phyloP scores from a whole-genome alignment of 2,797 vertebrate species.

The Siniperca scherzeri region DNA sequence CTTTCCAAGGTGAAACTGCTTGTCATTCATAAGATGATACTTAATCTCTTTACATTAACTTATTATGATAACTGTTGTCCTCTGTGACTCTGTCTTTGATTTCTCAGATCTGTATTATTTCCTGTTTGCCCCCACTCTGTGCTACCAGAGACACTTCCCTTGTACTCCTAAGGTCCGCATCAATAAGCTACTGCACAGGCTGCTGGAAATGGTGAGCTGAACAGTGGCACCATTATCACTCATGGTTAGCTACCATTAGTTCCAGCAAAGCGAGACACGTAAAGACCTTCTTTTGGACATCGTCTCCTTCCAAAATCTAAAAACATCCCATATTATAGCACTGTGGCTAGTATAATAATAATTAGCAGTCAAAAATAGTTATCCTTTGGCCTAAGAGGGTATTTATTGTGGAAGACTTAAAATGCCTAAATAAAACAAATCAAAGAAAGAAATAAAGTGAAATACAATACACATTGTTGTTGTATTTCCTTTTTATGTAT shows the following conservation, averaged over 20 bases:
- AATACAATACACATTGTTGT: background rate
- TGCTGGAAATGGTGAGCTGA: slow-evolving; percentile 73
- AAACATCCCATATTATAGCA: background rate
- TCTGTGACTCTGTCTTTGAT: slow-evolving; percentile 27
- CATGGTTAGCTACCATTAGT: background rate
- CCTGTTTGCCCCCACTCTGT: slow-evolving; percentile 65
- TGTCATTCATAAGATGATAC: background rate
- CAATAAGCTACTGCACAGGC: slow-evolving; percentile 62
- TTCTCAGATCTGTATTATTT: slow-evolving; percentile 67
- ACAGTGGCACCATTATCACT: background rate
- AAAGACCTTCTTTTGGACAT: background rate
- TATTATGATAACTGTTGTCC: background rate
- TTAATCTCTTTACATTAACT: background rate
- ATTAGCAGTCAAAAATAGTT: background rate
- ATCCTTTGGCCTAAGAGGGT: background rate
- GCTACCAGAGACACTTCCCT: slow-evolving; percentile 71
- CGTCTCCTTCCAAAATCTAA: background rate
- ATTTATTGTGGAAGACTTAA: background rate
- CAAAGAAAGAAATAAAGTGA: background rate
- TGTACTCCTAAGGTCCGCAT: slow-evolving; percentile 52
- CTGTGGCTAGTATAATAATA: background rate
- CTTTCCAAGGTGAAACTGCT: slow-evolving; percentile 52
- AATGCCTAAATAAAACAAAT: too few relatives aligned
- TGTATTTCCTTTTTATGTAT: background rate
- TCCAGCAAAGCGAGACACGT: background rate